Evolutionary conservation across 1,140 invertebrate species (phyloP).

Genomic region (Ectropis grisescens): DNA sequence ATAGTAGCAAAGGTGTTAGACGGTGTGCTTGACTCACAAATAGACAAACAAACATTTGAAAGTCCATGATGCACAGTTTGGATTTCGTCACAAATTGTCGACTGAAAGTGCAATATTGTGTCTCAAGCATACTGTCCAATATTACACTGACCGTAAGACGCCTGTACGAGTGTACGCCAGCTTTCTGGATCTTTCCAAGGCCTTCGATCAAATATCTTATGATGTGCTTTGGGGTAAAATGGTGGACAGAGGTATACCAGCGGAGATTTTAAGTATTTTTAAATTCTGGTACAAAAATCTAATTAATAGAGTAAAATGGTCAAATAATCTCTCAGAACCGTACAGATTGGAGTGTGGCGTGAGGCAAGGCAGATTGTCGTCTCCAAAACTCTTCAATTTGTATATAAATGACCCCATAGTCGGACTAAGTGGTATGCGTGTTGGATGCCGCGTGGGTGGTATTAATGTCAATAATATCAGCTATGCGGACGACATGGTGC

Average conservation of each 20-base stretch:
- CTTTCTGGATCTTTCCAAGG: background rate
- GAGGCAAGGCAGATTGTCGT: no score
- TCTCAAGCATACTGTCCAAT: constrained; percentile 2
- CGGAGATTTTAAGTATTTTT: background rate
- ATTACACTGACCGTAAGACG: background rate
- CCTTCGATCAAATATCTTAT: background rate
- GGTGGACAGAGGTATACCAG: background rate
- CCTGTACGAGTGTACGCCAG: background rate
- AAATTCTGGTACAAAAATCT: background rate
- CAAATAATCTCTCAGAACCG: background rate
- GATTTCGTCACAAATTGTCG: no score
- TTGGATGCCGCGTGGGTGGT: background rate
- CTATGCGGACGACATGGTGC: background rate
- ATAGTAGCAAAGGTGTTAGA: no score
- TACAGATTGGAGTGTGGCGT: no score
- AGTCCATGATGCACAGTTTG: no score
- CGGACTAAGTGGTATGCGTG: background rate
- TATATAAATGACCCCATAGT: no score
- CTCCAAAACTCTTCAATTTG: no score
- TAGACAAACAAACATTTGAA: no score
- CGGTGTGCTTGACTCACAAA: no score
- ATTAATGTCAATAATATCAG: background rate
- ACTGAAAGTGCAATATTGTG: no score
- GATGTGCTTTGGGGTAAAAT: background rate
- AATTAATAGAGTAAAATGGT: background rate